These are phyloP conservation scores for Sebastes iracundus DNA, from an alignment of 2,797 vertebrate species.

Conservation along the genomic window DNA sequence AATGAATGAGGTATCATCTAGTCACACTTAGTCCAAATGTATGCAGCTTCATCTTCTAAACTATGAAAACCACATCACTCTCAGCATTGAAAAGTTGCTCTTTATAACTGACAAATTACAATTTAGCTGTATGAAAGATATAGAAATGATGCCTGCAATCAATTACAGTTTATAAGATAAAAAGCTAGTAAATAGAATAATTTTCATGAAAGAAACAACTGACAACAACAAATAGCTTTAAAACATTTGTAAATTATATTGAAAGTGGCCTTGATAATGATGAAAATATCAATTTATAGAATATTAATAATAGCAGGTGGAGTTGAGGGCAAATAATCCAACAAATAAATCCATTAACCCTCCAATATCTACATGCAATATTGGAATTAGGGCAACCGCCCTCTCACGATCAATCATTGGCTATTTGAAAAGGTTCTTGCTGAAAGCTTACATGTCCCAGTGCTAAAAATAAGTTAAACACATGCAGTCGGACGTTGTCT, in stretches of 20 bases:
- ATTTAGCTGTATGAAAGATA: not conserved
- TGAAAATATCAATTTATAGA: not conserved
- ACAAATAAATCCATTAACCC: no score
- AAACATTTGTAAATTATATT: not conserved
- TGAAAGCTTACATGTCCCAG: not conserved
- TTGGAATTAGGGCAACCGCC: not conserved
- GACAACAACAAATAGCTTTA: not conserved
- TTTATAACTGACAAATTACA: not conserved
- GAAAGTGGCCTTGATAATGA: not conserved
- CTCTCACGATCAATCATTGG: not conserved
- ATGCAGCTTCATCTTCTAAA: not conserved
- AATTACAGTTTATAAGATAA: not conserved
- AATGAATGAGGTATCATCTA: not conserved
- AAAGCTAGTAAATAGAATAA: not conserved
- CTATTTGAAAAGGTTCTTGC: not conserved
- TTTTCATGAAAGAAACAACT: not conserved
- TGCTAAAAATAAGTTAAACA: constrained; percentile 35
- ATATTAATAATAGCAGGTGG: not conserved
- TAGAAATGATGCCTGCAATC: not conserved
- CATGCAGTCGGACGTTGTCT: constrained; percentile 20
- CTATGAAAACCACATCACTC: not conserved
- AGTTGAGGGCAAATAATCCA: not conserved
- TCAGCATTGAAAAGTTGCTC: not conserved
- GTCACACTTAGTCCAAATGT: not conserved
- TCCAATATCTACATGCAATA: not conserved